These are phyloP conservation scores for Stylophora pistillata DNA, from an alignment of 64 coral and sea anemone species.

Conservation along the genomic window DNA sequence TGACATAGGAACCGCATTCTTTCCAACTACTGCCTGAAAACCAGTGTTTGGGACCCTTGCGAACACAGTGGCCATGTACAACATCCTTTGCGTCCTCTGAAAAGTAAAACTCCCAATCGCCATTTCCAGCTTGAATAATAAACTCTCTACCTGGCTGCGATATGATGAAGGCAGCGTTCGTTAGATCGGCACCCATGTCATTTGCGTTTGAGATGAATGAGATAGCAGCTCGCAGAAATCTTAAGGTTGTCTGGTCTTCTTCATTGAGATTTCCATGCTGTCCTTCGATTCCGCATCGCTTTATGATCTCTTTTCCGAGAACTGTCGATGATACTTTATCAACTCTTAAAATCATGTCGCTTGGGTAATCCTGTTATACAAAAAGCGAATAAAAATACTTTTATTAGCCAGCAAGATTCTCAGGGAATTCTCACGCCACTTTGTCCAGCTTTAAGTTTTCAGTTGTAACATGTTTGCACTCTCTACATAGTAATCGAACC, in stretches of 20 bases:
- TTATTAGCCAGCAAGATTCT: too few species aligned
- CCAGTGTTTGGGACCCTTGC: neutral
- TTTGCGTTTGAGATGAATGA: neutral
- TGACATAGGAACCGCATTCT: too few species aligned
- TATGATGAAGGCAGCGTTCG: neutral
- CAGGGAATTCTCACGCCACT: too few species aligned
- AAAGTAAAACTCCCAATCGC: neutral
- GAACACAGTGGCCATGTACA: neutral
- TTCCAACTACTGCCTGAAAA: too few species aligned
- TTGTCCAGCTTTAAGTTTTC: too few species aligned
- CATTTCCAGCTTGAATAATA: neutral
- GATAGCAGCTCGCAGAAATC: neutral
- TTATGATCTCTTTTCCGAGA: neutral
- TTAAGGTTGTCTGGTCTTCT: neutral
- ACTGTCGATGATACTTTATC: neutral
- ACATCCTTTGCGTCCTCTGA: neutral
- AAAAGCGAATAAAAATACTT: neutral
- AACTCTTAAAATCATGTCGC: neutral
- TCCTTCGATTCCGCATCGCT: constrained; percentile 6
- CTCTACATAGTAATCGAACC: too few species aligned
- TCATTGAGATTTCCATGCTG: neutral
- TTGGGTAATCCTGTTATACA: neutral
- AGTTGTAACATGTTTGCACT: too few species aligned
- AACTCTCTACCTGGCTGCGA: neutral
- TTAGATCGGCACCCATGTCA: neutral